A percentile compares a stretch with the other conserved stretches of the same genome.
Evolutionary conservation across 2,797 vertebrate species (phyloP).

Genomic region (Leptatherina wallacei): DNA sequence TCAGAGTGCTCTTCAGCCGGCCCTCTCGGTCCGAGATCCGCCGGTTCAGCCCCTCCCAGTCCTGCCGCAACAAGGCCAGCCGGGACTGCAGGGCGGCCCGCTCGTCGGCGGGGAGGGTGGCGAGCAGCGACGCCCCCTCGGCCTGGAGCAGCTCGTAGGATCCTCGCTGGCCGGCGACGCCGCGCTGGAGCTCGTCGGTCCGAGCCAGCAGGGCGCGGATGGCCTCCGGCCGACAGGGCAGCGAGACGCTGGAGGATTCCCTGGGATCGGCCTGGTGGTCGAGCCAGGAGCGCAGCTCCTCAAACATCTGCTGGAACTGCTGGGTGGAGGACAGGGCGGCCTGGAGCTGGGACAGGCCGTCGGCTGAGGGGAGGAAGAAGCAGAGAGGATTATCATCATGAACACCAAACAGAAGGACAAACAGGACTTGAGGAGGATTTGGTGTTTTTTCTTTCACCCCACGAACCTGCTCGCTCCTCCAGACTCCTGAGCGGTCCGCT

Average conservation of each 20-base stretch:
- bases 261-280: constrained; percentile 84
- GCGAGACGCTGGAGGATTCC: constrained; percentile 72
- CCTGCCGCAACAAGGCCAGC: constrained; percentile 85
- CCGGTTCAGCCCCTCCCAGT: constrained; percentile 92
- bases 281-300: constrained; percentile 93
- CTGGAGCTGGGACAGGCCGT: constrained; percentile 95
- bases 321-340: constrained; percentile 94
- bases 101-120: constrained; percentile 89
- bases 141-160: constrained; percentile 95
- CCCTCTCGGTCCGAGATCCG: constrained; percentile 83
- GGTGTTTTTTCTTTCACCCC: constrained; percentile 11
- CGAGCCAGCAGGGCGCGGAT: constrained; percentile 88
- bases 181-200: constrained; percentile 91
- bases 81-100: constrained; percentile 88
- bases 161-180: constrained; percentile 91
- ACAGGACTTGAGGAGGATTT: not conserved
- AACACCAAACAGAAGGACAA: constrained; percentile 14
- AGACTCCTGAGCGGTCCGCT: constrained; percentile 90
- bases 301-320: constrained; percentile 99
- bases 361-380: constrained; percentile 79
- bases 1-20: constrained; percentile 87
- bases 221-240: constrained; percentile 89
- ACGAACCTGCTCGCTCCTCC: constrained; percentile 93
- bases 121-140: constrained; percentile 90
- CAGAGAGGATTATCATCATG: constrained; percentile 15